These are phyloP conservation scores for Micoletzkya japonica DNA, from an alignment of 2,888 invertebrate genomes.

Conservation along the genomic window DNA sequence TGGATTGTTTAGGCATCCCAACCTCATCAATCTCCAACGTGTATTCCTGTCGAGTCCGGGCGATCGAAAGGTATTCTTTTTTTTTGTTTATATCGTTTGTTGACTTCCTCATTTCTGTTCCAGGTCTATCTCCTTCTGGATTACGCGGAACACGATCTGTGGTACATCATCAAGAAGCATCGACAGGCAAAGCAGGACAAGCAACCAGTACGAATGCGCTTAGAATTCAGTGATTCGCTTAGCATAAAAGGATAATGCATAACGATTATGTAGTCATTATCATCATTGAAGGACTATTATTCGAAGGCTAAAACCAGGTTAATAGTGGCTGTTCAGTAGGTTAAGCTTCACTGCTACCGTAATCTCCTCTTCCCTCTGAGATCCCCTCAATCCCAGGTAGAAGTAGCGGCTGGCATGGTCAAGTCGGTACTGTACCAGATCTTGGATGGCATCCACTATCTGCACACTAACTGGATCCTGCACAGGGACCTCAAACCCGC, in stretches of 20 bases:
- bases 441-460: constrained; percentile 92
- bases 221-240: constrained; percentile 19
- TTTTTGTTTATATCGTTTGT: too few species aligned
- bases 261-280: not conserved
- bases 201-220: constrained; percentile 85
- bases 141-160: constrained; percentile 97
- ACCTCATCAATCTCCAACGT: constrained; percentile 91
- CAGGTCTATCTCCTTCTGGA: constrained; percentile 91
- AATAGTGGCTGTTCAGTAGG: not conserved
- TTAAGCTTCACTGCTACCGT: not conserved
- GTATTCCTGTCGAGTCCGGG: constrained; percentile 95
- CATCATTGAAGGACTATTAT: too few species aligned
- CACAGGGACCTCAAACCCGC: constrained; percentile 85
- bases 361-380: too few species aligned
- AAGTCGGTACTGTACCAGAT: constrained; percentile 97
- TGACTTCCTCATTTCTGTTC: not conserved
- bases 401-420: constrained; percentile 74
- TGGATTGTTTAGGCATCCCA: constrained; percentile 74
- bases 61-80: constrained; percentile 65
- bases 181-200: constrained; percentile 93
- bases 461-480: constrained; percentile 98
- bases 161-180: constrained; percentile 99
- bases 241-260: not conserved
- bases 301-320: not conserved
- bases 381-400: constrained; percentile 30